Evolutionary conservation across 2,113 vertebrate species (phyloP).

Genomic region (Zosterops borbonicus): DNA sequence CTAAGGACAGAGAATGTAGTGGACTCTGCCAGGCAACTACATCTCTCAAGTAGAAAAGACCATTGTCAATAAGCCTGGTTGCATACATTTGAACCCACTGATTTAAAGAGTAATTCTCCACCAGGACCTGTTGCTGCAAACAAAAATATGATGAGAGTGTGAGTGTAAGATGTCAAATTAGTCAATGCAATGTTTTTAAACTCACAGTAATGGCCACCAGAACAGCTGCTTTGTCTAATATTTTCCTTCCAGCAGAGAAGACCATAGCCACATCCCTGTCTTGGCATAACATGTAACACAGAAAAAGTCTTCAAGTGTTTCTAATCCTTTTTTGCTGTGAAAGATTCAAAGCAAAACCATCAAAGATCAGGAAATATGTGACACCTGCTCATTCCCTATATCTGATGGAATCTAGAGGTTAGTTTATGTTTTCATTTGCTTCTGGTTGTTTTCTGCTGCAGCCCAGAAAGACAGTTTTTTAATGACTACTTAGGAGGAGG

Average conservation of each 20-base stretch:
- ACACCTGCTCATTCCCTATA: neutral
- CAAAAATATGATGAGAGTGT: neutral
- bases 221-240: conserved; percentile 6
- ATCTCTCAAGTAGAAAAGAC: neutral
- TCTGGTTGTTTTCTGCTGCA: neutral
- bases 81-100: neutral
- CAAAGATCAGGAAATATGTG: conserved; percentile 1
- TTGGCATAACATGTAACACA: neutral
- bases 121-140: neutral
- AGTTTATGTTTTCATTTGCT: neutral
- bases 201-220: neutral
- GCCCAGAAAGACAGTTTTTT: neutral
- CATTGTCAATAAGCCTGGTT: neutral
- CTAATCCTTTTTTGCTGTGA: neutral
- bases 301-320: neutral
- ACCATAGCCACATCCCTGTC: neutral
- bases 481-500: neutral
- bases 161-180: neutral
- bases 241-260: conserved; percentile 11
- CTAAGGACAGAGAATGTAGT: accelerated
- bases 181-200: neutral
- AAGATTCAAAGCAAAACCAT: conserved; percentile 5
- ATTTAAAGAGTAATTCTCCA: neutral
- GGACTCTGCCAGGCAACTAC: neutral
- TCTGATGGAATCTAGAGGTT: neutral